Conservation (phyloP, 2,888 invertebrate genomes). For the Ferrisia virgata region DNA sequence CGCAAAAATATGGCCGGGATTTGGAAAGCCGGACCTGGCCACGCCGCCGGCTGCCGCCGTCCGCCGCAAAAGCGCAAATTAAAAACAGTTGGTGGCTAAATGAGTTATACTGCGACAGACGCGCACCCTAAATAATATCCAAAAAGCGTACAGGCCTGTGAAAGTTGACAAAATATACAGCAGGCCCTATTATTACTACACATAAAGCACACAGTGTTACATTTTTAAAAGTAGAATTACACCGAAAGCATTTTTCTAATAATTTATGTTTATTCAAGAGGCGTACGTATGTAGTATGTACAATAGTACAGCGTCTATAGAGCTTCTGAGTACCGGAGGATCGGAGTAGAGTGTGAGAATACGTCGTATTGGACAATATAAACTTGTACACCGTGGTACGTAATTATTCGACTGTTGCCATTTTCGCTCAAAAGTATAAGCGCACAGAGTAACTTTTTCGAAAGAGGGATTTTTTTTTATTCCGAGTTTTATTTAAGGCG, state of each 20-base stretch:
- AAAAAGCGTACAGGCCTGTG: neutral
- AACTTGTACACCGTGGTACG: neutral
- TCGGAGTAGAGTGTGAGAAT: neutral
- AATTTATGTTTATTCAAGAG: neutral
- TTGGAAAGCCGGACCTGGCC: too few relatives aligned
- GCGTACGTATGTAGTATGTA: too few relatives aligned
- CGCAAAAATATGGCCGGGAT: neutral
- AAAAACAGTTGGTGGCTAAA: neutral
- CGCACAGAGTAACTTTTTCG: neutral
- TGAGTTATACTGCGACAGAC: constrained; percentile 1
- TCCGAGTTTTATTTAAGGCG: neutral
- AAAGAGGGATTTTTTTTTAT: neutral
- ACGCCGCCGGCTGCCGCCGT: too few relatives aligned
- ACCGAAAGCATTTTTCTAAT: neutral
- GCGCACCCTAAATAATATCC: neutral
- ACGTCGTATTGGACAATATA: neutral
- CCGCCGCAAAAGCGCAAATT: neutral
- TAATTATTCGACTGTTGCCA: neutral
- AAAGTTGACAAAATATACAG: neutral
- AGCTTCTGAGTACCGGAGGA: neutral
- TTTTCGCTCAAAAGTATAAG: neutral
- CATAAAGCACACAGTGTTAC: neutral
- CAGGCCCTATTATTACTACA: constrained; percentile 4
- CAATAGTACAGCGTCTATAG: too few relatives aligned
- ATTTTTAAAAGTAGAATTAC: neutral